Percentiles rank a stretch among this genome's conserved stretches.
phyloP scores from a whole-genome alignment of 2,888 invertebrate species.

The Eueremaeus valkanovi region DNA sequence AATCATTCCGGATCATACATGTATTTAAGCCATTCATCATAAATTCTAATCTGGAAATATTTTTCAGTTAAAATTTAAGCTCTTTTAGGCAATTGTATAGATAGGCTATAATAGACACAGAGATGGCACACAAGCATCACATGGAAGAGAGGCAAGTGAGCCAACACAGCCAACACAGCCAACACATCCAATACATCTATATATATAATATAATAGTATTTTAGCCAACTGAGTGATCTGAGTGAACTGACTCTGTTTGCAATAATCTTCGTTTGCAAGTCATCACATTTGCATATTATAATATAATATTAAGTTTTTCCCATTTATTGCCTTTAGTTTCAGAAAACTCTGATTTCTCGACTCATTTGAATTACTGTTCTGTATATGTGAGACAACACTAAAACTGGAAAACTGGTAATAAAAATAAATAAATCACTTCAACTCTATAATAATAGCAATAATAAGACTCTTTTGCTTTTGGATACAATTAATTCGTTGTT shows the following conservation, averaged over 20 bases:
- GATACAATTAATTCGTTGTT: no score
- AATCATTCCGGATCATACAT: slow-evolving; percentile 33
- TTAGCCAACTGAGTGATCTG: background rate
- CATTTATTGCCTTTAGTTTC: slow-evolving; percentile 25
- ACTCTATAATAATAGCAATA: no score
- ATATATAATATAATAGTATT: no score
- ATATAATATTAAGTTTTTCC: slow-evolving; percentile 25
- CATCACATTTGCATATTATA: slow-evolving; percentile 32
- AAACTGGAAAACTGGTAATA: no score
- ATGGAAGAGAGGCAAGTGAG: background rate
- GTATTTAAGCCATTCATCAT: slow-evolving; percentile 34
- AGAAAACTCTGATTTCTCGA: slow-evolving; percentile 12
- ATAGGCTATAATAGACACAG: background rate
- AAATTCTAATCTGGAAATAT: slow-evolving; percentile 27
- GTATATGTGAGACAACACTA: slow-evolving; percentile 13
- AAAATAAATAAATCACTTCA: no score
- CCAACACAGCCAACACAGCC: background rate
- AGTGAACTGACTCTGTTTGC: no score
- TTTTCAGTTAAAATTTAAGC: slow-evolving; percentile 26
- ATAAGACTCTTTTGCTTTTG: no score
- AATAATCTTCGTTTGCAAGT: slow-evolving; percentile 33
- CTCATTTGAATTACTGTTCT: slow-evolving; percentile 23
- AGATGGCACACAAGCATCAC: background rate
- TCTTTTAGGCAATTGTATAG: slow-evolving; percentile 9
- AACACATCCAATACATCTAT: background rate